Conservation (phyloP, 2,113 vertebrate genomes). For the human region DNA sequence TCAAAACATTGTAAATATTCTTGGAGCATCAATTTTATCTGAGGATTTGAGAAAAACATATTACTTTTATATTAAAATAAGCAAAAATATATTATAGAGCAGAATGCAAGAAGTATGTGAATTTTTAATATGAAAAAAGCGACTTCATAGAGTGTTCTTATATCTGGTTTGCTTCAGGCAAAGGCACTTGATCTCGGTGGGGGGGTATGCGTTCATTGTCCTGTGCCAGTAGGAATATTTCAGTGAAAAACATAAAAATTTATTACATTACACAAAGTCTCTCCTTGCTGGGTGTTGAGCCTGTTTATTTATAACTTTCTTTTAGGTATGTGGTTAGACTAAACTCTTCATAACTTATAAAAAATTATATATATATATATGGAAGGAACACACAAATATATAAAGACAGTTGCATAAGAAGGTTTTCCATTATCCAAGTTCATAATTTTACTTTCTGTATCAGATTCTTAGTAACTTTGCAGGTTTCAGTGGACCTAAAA, state of each 20-base stretch:
- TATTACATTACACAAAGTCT: slow-evolving; percentile 9
- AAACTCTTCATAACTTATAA: background rate
- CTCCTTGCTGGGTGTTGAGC: background rate
- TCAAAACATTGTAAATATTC: background rate
- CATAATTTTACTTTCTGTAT: background rate
- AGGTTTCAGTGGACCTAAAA: background rate
- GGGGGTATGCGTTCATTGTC: background rate
- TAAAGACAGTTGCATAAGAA: background rate
- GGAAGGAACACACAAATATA: background rate
- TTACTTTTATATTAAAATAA: slow-evolving; percentile 61
- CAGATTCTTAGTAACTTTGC: background rate
- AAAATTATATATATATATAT: background rate
- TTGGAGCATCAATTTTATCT: background rate
- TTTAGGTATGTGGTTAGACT: background rate
- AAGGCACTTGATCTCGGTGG: background rate
- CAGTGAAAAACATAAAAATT: background rate
- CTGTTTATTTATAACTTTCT: slow-evolving; percentile 51
- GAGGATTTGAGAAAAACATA: slow-evolving; percentile 26
- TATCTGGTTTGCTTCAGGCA: slow-evolving; percentile 37
- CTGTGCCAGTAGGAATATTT: background rate
- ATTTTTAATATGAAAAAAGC: slow-evolving; percentile 39
- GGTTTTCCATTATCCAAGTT: background rate
- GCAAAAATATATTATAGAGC: background rate
- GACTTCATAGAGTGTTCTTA: slow-evolving; percentile 57
- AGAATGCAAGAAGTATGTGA: slow-evolving; percentile 31